phyloP scores from a whole-genome alignment of 2,113 vertebrate genomes.

The Nibea albiflora region DNA sequence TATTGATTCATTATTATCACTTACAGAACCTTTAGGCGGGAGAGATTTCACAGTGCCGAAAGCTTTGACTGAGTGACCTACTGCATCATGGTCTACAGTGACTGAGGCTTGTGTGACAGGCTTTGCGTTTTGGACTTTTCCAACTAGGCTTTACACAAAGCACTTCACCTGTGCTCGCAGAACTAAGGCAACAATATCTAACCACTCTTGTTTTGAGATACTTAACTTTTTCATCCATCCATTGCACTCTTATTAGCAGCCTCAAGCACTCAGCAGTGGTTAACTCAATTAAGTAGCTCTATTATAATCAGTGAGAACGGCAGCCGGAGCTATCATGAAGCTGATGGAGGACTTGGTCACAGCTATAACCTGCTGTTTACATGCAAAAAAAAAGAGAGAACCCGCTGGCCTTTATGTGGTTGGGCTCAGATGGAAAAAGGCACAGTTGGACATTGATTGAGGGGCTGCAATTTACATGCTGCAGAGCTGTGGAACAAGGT shows the following conservation, averaged over 20 bases:
- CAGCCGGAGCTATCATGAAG: conserved; percentile 27
- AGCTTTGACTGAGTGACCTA: not conserved
- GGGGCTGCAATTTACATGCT: conserved; percentile 63
- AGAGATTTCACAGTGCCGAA: not conserved
- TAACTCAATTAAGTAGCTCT: conserved; percentile 55
- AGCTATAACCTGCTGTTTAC: conserved; percentile 59
- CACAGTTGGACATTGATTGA: conserved; percentile 73
- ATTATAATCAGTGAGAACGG: conserved; percentile 58
- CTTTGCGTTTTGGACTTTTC: not conserved
- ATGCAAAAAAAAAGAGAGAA: conserved; percentile 37
- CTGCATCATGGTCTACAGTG: not conserved
- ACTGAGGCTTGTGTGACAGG: not conserved
- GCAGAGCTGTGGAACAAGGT: conserved; percentile 50
- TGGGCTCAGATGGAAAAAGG: conserved; percentile 35
- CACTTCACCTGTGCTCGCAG: not conserved
- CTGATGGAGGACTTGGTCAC: conserved; percentile 24
- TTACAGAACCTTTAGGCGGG: not conserved
- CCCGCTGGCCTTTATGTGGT: conserved; percentile 11
- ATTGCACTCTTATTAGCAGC: conserved; percentile 50
- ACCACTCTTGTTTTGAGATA: conserved; percentile 29
- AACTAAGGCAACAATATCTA: not conserved
- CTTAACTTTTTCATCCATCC: conserved; percentile 39
- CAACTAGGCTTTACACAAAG: not conserved
- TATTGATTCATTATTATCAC: conserved; percentile 6
- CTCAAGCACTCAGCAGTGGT: conserved; percentile 44